Conservation (phyloP, 2,888 invertebrate species). For the Acholoe squamosa region DNA sequence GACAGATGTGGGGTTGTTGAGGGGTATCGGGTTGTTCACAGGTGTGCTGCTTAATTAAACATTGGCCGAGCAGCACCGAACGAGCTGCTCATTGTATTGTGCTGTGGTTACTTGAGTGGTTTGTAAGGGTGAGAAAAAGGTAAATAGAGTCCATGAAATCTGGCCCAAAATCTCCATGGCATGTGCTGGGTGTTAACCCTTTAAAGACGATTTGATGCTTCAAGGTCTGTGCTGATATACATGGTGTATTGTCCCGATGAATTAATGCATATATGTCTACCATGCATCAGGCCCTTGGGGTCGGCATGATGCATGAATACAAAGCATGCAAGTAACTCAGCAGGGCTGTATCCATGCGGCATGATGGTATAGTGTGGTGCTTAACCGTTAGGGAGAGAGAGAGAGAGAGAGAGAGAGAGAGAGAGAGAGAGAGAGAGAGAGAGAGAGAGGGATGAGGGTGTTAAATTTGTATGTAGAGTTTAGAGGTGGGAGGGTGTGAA, state of each 20-base stretch:
- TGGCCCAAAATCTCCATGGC: background rate
- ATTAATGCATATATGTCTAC: no score
- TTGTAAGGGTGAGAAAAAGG: background rate
- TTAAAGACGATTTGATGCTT: no score
- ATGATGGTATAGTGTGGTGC: no score
- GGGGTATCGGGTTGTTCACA: constrained; percentile 38
- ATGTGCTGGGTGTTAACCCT: no score
- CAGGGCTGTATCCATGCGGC: no score
- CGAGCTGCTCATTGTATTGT: background rate
- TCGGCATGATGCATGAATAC: no score
- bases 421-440: background rate
- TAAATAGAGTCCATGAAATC: constrained; percentile 23
- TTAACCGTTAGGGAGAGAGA: no score
- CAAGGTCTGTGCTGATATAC: no score
- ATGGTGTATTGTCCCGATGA: no score
- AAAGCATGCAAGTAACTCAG: no score
- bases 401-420: no score
- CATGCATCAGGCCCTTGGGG: no score
- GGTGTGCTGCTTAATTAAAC: constrained; percentile 21
- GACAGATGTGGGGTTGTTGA: background rate
- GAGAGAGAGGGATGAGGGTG: background rate
- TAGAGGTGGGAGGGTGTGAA: background rate
- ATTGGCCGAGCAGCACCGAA: background rate
- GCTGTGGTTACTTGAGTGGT: background rate
- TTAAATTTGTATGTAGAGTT: background rate